phyloP scores from a whole-genome alignment of 2,797 vertebrate species.

The Phrynocephalus guinanensis region DNA sequence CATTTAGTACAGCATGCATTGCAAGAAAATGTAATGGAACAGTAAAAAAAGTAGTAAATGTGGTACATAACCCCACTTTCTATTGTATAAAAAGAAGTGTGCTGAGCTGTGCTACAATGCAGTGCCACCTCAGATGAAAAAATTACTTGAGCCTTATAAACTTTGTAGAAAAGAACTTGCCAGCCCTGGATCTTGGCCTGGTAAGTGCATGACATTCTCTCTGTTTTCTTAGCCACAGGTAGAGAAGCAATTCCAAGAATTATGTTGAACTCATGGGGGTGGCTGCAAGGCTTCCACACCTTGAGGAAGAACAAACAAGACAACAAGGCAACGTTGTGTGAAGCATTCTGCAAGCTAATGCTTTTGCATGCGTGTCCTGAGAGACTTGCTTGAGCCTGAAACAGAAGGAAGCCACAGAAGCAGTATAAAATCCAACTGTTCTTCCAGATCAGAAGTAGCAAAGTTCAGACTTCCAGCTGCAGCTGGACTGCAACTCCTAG shows the following conservation, averaged over 20 bases:
- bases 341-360: neutral
- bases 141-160: neutral
- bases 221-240: neutral
- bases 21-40: no score
- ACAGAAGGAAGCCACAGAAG: neutral
- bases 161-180: neutral
- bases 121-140: no score
- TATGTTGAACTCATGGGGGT: neutral
- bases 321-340: neutral
- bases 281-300: neutral
- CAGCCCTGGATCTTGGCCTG: neutral
- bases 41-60: neutral
- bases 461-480: no score
- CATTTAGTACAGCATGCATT: neutral
- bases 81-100: neutral
- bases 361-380: neutral
- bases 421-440: neutral
- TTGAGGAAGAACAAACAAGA: neutral
- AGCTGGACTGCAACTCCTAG: no score
- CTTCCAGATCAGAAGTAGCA: neutral
- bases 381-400: constrained; percentile 21
- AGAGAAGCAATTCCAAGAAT: neutral
- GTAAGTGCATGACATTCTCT: neutral
- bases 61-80: neutral
- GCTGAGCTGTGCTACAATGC: constrained; percentile 11